Conservation (phyloP, 2,113 vertebrate genomes). For the Labrus mixtus region DNA sequence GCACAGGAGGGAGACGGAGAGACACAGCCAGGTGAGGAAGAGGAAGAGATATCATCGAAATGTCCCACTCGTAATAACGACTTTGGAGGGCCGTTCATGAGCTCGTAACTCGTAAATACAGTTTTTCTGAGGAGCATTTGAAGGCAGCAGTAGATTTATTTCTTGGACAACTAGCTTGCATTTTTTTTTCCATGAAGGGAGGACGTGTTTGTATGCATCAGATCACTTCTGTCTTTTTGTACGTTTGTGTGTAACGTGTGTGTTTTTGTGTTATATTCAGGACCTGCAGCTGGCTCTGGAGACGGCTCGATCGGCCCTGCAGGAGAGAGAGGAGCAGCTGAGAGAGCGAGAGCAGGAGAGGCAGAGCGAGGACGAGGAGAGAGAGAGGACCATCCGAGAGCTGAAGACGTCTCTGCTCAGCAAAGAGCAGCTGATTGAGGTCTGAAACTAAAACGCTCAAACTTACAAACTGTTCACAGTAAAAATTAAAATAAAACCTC, state of each 20-base stretch:
- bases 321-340: slow-evolving; percentile 84
- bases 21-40: slow-evolving; percentile 87
- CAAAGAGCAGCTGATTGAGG: slow-evolving; percentile 88
- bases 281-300: slow-evolving; percentile 88
- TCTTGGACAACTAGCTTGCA: no score
- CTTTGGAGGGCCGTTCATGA: no score
- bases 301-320: slow-evolving; percentile 83
- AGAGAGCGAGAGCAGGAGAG: slow-evolving; percentile 81
- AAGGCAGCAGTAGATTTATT: no score
- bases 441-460: slow-evolving; percentile 52
- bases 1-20: slow-evolving; percentile 87
- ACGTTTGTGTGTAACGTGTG: neutral
- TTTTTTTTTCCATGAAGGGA: no score
- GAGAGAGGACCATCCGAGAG: slow-evolving; percentile 82
- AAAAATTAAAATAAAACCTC: no score
- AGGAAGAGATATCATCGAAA: no score
- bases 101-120: no score
- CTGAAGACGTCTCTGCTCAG: slow-evolving; percentile 84
- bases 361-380: slow-evolving; percentile 77
- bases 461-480: no score
- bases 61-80: no score
- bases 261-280: slow-evolving; percentile 64
- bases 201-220: no score
- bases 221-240: no score
- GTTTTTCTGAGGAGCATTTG: no score